These are phyloP conservation scores for Crenuchus spilurus DNA, from an alignment of 2,797 vertebrate species.

Conservation along the genomic window DNA sequence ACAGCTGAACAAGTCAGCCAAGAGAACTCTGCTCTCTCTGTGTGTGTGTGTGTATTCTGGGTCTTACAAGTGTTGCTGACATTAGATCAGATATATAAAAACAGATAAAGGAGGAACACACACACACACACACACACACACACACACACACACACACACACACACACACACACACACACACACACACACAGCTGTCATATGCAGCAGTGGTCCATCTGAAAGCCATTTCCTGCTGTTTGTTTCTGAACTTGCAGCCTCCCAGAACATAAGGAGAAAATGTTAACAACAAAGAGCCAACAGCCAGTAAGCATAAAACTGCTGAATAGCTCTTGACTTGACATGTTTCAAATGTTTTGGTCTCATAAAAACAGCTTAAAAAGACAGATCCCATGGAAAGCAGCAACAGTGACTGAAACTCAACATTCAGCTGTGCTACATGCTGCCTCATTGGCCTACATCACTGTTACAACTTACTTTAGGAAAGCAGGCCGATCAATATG, in stretches of 20 bases:
- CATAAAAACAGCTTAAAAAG: not conserved
- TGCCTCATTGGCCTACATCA: not conserved
- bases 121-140: no score
- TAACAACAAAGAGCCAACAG: no score
- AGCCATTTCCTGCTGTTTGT: slow-evolving; percentile 61
- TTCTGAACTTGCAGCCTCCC: slow-evolving; percentile 52
- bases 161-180: not conserved
- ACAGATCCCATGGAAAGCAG: not conserved
- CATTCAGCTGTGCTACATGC: no score
- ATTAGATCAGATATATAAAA: no score
- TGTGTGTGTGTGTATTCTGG: no score
- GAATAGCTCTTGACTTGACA: not conserved
- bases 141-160: no score
- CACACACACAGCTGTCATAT: slow-evolving; percentile 17
- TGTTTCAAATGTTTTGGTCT: not conserved
- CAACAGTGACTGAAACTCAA: no score
- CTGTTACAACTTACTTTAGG: slow-evolving; percentile 21
- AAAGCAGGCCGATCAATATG: slow-evolving; percentile 55
- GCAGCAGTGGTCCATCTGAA: slow-evolving; percentile 51
- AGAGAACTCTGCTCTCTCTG: no score
- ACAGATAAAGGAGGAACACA: no score
- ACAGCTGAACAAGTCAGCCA: no score
- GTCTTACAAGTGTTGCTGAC: no score
- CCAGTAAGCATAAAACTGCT: no score
- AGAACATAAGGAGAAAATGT: slow-evolving; percentile 26